Conservation (phyloP, 1,140 invertebrate species). For the Andricus grossulariae region DNA sequence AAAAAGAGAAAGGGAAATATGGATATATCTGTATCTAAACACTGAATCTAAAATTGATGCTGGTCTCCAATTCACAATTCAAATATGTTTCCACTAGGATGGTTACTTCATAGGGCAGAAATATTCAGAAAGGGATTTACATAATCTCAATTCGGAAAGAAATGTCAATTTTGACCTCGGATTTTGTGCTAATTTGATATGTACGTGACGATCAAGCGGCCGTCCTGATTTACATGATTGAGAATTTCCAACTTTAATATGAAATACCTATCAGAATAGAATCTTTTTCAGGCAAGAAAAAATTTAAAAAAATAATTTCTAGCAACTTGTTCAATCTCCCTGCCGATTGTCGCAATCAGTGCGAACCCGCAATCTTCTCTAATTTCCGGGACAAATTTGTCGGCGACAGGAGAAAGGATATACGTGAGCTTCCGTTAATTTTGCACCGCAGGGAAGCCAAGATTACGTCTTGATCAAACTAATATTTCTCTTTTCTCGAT, state of each 20-base stretch:
- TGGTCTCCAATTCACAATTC: too few species aligned
- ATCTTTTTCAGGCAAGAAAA: background rate
- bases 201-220: too few species aligned
- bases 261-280: background rate
- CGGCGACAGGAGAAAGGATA: slow-evolving; percentile 23
- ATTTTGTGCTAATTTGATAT: background rate
- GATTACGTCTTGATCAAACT: background rate
- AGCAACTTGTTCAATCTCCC: background rate
- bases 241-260: background rate
- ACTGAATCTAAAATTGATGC: too few species aligned
- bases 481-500: background rate
- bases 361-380: slow-evolving; percentile 25
- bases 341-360: slow-evolving; percentile 26
- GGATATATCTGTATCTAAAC: too few species aligned
- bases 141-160: background rate
- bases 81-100: background rate
- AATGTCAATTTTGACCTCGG: background rate
- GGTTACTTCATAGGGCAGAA: background rate
- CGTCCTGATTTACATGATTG: too few species aligned
- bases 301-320: background rate
- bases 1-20: too few species aligned
- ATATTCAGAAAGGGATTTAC: background rate
- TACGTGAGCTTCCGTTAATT: slow-evolving; percentile 31
- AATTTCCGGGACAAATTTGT: slow-evolving; percentile 23
- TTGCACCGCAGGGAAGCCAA: slow-evolving; percentile 4